These are phyloP conservation scores for Oreotrochilus melanogaster DNA, from an alignment of 2,113 vertebrate genomes.

Conservation along the genomic window DNA sequence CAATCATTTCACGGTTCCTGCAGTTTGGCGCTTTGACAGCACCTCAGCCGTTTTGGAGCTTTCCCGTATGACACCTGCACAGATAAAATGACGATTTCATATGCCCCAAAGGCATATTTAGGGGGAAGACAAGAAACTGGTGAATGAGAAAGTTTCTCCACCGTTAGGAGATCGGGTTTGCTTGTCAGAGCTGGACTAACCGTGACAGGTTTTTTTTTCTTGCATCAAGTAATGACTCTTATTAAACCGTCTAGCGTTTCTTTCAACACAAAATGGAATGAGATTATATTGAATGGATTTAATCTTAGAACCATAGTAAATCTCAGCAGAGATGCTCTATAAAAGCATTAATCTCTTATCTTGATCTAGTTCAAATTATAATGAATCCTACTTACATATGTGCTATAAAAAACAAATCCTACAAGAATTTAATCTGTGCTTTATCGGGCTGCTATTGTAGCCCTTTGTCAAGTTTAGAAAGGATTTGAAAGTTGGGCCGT, in stretches of 20 bases:
- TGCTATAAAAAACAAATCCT: conserved; percentile 41
- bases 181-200: neutral
- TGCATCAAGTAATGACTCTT: neutral
- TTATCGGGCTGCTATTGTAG: neutral
- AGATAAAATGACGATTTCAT: neutral
- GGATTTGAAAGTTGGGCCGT: neutral
- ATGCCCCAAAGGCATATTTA: neutral
- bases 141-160: neutral
- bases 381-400: conserved; percentile 36
- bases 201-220: neutral
- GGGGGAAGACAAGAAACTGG: neutral
- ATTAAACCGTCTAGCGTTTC: neutral
- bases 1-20: neutral
- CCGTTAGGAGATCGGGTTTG: neutral
- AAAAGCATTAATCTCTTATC: conserved; percentile 44
- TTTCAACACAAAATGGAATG: neutral
- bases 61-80: neutral
- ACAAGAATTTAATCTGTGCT: neutral
- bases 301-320: conserved; percentile 7
- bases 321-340: conserved; percentile 48
- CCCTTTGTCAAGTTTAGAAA: conserved; percentile 7
- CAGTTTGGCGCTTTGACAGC: neutral
- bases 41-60: neutral
- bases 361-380: conserved; percentile 50
- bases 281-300: conserved; percentile 10